These are phyloP conservation scores for Sitta europaea DNA, from an alignment of 2,113 vertebrate species.

Conservation along the genomic window DNA sequence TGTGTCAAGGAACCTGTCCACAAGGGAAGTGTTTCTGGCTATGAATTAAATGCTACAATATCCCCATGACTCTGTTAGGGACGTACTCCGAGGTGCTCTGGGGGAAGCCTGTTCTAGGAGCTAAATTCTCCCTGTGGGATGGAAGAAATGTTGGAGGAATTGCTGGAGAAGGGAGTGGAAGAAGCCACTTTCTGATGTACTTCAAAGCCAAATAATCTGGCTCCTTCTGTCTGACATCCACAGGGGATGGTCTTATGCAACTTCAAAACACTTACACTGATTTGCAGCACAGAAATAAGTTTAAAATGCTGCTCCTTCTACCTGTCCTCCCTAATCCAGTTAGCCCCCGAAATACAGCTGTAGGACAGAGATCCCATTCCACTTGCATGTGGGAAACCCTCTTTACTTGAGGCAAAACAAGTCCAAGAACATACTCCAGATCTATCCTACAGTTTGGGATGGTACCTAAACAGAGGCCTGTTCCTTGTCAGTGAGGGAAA, in stretches of 20 bases:
- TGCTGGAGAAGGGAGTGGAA: neutral
- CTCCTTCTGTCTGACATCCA: neutral
- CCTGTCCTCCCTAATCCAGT: neutral
- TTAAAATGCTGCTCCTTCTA: neutral
- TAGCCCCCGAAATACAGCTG: neutral
- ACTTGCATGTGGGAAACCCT: neutral
- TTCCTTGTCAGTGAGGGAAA: neutral
- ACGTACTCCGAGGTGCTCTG: neutral
- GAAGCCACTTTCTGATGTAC: neutral
- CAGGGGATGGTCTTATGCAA: neutral
- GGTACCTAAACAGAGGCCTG: neutral
- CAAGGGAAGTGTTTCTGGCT: constrained; percentile 43
- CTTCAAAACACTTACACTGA: neutral
- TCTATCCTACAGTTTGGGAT: neutral
- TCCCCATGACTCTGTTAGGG: neutral
- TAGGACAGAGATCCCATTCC: neutral
- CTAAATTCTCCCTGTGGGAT: neutral
- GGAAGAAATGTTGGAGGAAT: neutral
- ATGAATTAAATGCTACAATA: constrained; percentile 22
- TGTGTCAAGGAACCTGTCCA: constrained; percentile 44
- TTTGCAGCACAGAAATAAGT: neutral
- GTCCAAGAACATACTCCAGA: neutral
- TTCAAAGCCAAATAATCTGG: neutral
- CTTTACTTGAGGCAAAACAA: neutral
- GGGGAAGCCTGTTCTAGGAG: neutral